Evolutionary conservation across 2,888 invertebrate species (phyloP), one percentile per base, ranked within the genome.

Genomic region (Allacma fusca): DNA sequence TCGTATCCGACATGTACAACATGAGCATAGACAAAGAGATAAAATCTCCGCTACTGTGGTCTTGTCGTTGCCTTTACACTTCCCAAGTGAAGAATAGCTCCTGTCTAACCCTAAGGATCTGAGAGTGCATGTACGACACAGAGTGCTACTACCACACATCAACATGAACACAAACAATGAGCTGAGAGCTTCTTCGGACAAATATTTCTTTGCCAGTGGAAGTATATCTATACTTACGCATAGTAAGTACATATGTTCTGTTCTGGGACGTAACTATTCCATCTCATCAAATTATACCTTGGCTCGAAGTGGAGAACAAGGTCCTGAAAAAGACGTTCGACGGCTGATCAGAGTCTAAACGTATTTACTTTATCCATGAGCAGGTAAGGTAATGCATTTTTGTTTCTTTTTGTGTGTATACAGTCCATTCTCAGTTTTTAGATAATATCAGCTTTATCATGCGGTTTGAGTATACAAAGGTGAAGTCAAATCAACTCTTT

Each of bases 31-130:
- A 50, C 50, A 50, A 50, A 50, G 50, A 50, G 50, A 50, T 50
- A 50, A 50, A 50, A 50, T 50, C 50, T 50, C 50, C 16, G 50
- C 50, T 50, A 50, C 50, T 50, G 50, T 50, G 50, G 50, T 50
- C 50, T 50, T 50, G 50, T 50, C n/a, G 50, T 50, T 50, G 50
- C 50, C 50, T 50, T 19, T 50, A 16, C 50, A 50, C 16, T 13
- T 50, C n/a, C 16, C 16, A 50, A 50, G 19, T 50, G 50, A n/a
- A n/a, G 19, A n/a, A 50, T 19, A 50, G 5, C 19, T n/a, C 19
- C 50, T 16, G 19, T 50, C 2, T 5, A n/a, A 13, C 50, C 50
- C n/a, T 19, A 1, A 50, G 50, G 19, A 19, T n/a, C 50, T 50
- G n/a, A n/a, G n/a, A n/a, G n/a, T n/a, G n/a, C n/a, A n/a, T n/a